These are phyloP conservation scores for Pelecanoides urinatrix DNA, from an alignment of 2,113 vertebrate species.

Conservation along the genomic window DNA sequence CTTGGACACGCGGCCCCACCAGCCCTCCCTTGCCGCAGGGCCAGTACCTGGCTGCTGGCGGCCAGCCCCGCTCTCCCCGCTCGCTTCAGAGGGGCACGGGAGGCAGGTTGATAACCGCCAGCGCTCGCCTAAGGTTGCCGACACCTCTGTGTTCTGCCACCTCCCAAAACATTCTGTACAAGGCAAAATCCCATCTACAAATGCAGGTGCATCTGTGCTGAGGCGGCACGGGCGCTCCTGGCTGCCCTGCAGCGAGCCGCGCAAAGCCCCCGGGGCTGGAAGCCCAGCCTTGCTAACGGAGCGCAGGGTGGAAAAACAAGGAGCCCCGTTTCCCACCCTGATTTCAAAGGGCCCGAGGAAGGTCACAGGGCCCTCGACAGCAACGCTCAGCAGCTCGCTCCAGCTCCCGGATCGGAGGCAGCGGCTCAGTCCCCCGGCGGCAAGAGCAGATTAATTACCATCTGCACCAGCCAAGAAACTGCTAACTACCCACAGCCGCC, in stretches of 20 bases:
- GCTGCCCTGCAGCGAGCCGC: neutral
- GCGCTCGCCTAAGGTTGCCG: too few relatives aligned
- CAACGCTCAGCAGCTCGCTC: neutral
- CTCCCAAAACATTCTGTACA: neutral
- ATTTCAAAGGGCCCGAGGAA: neutral
- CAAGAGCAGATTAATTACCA: neutral
- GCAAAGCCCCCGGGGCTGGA: neutral
- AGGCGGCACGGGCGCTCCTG: accelerated
- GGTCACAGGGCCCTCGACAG: neutral
- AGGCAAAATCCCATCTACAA: neutral
- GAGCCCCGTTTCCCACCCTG: neutral
- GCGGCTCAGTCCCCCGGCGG: neutral
- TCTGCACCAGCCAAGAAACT: neutral
- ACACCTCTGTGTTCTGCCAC: neutral
- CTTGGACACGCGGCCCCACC: accelerated
- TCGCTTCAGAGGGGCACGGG: neutral
- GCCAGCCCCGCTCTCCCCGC: neutral
- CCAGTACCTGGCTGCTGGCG: accelerated
- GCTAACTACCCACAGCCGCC: neutral
- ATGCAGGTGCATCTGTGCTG: neutral
- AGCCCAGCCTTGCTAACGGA: neutral
- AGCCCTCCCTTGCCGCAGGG: neutral
- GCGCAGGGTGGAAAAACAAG: neutral
- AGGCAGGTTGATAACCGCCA: accelerated
- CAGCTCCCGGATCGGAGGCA: neutral